Percentiles rank a stretch among this genome's conserved stretches.
These are phyloP conservation scores for Asteroscopus sphinx DNA, from an alignment of 2,888 invertebrate genomes.

Conservation along the genomic window DNA sequence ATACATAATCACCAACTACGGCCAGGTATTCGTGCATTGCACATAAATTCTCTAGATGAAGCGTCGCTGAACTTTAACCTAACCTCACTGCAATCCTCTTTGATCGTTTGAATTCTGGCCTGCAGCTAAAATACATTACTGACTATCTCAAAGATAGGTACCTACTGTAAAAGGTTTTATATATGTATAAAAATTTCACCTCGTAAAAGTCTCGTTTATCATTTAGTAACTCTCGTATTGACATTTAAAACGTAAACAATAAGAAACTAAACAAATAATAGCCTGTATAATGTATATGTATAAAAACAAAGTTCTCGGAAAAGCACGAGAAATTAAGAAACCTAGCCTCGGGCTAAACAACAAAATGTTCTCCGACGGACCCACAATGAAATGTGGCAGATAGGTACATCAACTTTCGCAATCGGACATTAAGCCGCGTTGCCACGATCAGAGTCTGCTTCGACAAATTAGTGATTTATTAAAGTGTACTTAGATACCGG, in stretches of 20 bases:
- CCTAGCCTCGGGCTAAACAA: constrained; percentile 35
- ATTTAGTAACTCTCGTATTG: constrained; percentile 1
- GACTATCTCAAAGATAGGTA: not conserved
- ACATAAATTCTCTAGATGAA: constrained; percentile 48
- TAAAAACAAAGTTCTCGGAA: constrained; percentile 32
- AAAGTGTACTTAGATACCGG: too few species aligned
- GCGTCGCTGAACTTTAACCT: constrained; percentile 57
- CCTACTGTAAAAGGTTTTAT: not conserved
- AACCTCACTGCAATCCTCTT: constrained; percentile 47
- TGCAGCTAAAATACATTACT: constrained; percentile 19
- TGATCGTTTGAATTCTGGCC: constrained; percentile 14
- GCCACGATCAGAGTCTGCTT: too few species aligned
- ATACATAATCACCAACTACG: constrained; percentile 60
- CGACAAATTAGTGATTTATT: too few species aligned
- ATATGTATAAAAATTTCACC: constrained; percentile 7
- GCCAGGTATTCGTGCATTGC: constrained; percentile 47
- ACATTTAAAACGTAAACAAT: constrained; percentile 21
- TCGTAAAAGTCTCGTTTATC: not conserved
- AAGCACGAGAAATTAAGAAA: constrained; percentile 26
- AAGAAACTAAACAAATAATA: constrained; percentile 20
- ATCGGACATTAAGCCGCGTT: too few species aligned
- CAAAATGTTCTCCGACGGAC: constrained; percentile 27
- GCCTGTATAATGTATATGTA: constrained; percentile 30
- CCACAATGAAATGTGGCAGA: constrained; percentile 27
- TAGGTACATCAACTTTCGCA: constrained; percentile 46